These are phyloP conservation scores for Macrosteles quadrilineatus DNA, from an alignment of 1,140 invertebrate species.

Conservation along the genomic window DNA sequence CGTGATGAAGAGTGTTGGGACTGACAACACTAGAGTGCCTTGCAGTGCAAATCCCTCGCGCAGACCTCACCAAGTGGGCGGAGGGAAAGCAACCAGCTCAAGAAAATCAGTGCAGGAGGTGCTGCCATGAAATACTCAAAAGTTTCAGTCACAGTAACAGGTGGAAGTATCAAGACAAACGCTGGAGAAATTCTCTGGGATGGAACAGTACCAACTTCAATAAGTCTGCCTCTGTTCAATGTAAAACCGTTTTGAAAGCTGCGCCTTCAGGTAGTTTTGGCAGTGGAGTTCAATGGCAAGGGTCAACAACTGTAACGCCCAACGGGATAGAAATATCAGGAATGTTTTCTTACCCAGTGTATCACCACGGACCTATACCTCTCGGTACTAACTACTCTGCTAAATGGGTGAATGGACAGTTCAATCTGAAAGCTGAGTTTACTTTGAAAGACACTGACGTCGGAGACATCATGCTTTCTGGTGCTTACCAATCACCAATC, in stretches of 20 bases:
- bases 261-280: not conserved
- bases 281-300: constrained; percentile 22
- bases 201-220: constrained; percentile 10
- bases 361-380: not conserved
- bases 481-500: constrained; percentile 22
- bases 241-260: not conserved
- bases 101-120: not conserved
- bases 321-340: constrained; percentile 10
- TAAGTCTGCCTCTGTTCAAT: constrained; percentile 1
- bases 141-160: not conserved
- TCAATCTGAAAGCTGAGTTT: not conserved
- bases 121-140: not conserved
- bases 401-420: constrained; percentile 21
- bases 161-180: constrained; percentile 1
- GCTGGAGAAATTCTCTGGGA: constrained; percentile 21
- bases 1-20: constrained; percentile 67
- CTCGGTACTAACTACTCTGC: constrained; percentile 14
- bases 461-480: not conserved
- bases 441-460: too few relatives aligned
- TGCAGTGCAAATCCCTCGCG: constrained; percentile 60
- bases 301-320: not conserved
- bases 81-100: not conserved
- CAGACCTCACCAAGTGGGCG: constrained; percentile 52
- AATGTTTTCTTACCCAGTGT: constrained; percentile 14
- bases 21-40: constrained; percentile 62